These are phyloP conservation scores for Enteromius anoplus DNA, from an alignment of 2,797 vertebrate species.

Conservation along the genomic window DNA sequence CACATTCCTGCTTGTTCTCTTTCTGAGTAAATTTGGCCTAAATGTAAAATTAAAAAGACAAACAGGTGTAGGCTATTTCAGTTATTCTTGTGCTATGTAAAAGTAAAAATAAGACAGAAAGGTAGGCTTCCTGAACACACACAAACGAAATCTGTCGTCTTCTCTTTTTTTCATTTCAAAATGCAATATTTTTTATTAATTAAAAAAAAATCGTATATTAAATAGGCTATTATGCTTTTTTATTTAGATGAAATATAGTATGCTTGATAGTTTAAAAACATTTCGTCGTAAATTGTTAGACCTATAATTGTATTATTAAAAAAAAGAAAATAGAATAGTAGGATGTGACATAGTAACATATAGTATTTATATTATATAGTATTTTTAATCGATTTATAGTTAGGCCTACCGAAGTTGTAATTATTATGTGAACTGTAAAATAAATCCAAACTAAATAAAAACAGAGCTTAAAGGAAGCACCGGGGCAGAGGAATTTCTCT, in stretches of 20 bases:
- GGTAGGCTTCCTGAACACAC: neutral
- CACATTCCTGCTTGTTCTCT: neutral
- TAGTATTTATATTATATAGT: neutral
- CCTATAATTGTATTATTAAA: neutral
- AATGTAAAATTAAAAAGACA: neutral
- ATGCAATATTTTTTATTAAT: neutral
- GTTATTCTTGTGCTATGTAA: neutral
- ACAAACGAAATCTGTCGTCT: neutral
- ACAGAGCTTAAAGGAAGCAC: neutral
- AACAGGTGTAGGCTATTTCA: neutral
- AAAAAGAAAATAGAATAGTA: neutral
- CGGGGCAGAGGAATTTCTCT: neutral
- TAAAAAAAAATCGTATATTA: neutral
- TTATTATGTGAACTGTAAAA: neutral
- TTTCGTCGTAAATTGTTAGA: neutral
- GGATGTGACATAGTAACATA: neutral
- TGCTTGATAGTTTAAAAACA: neutral
- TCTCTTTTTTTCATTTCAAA: neutral
- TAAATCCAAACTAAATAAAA: neutral
- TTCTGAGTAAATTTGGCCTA: neutral
- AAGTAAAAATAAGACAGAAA: neutral
- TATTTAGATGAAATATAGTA: neutral
- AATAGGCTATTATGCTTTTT: neutral
- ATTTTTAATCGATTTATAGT: neutral
- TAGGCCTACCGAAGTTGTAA: neutral